Base-by-base conservation (phyloP, 2,113 vertebrate species). In the Triplophysa rosa region DNA sequence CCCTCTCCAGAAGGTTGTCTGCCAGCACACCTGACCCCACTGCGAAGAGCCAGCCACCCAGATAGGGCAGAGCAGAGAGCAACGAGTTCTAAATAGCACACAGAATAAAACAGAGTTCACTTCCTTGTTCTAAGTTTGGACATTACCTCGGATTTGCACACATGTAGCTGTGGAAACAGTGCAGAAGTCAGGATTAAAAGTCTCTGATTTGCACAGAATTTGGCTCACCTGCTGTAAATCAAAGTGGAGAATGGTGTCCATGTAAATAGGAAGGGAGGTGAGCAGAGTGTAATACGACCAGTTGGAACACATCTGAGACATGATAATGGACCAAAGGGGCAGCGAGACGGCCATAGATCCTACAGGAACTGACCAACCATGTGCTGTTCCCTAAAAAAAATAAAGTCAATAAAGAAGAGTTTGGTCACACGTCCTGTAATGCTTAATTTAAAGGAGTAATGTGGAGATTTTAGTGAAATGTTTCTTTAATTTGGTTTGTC, bases 251-350 rank as follows among this genome's bases (percentile, higher is more conserved):
- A 91, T 74, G 0, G 86, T 88, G 72, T 89, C 84, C 93, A 96
- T 92, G 88, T 96, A 96, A 0, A 85, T 94, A 13, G 95, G 94
- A 12, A 91, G 90, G 3, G 92, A 94, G 17, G 92, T 89, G 78
- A 92, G 81, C 75, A 94, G 75, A 1, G 91, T 86, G 86, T 84
- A 93, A 84, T 88, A 93, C 8, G 90, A 67, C 94, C 94, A 96
- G 89, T 92, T 91, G 0, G 81, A 67, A 65, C 92, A 93, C 89
- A 95, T 94, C 86, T 80, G 88, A 29, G 87, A 52, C 16, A 95
- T 0, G 61, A 91, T 88, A 78, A 95, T 93, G 13, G 92, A 89
- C 95, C 94, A 96, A 56, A 95, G 81, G 3, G 93, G 94, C 23
- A 89, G 84, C 0, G 93, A 96, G 40, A 86, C 83, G 37, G 90